Evolutionary conservation across 2,113 vertebrate genomes (phyloP).

Genomic region (Peromyscus californicus): DNA sequence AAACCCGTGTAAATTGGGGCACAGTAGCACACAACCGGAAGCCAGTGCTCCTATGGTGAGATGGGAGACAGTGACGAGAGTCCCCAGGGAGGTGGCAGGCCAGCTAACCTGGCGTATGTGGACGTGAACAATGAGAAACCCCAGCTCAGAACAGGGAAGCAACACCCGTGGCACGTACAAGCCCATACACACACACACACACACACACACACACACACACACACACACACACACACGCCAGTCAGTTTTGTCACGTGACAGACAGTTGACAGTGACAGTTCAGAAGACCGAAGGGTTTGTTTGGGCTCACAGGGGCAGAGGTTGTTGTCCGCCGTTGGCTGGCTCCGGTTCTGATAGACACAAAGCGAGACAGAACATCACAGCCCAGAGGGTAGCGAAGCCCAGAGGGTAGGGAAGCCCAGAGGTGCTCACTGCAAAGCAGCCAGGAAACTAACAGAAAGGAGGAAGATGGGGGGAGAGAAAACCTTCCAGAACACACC

Average conservation of each 20-base stretch:
- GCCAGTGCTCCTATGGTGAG: not conserved
- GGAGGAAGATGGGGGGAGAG: not conserved
- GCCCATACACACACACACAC: fast-evolving
- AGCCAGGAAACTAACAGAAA: not conserved
- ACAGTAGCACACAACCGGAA: not conserved
- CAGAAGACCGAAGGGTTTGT: not conserved
- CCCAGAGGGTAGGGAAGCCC: no score
- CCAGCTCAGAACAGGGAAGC: not conserved
- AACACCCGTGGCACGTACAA: not conserved
- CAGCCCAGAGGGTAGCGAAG: not conserved
- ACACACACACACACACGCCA: not conserved
- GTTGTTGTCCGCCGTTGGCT: not conserved
- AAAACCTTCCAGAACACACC: not conserved
- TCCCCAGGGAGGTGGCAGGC: not conserved
- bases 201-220: fast-evolving
- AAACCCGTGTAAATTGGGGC: not conserved
- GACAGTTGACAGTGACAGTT: not conserved
- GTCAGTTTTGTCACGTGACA: not conserved
- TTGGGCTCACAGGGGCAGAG: not conserved
- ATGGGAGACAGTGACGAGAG: not conserved
- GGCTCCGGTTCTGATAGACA: not conserved
- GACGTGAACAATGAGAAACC: not conserved
- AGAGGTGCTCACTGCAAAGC: not conserved
- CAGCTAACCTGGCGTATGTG: not conserved
- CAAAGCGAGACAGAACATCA: not conserved